Conservation (phyloP, 2,797 vertebrate species). For the Anisognathus igniventris region DNA sequence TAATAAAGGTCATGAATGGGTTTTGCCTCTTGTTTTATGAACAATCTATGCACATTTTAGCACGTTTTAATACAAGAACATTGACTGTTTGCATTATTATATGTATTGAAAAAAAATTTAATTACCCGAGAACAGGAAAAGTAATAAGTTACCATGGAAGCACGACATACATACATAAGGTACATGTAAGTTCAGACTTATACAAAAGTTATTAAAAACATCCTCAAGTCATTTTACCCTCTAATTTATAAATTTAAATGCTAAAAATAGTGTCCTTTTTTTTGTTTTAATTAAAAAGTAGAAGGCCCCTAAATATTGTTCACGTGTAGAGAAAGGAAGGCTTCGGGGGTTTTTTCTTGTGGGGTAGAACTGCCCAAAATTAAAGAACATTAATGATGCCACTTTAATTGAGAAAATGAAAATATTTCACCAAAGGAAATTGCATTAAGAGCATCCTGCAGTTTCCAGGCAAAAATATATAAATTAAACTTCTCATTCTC, state of each 20-base stretch:
- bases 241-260: neutral
- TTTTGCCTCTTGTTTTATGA: neutral
- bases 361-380: neutral
- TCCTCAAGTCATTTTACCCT: neutral
- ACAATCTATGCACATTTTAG: neutral
- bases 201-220: conserved; percentile 20
- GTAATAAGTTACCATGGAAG: conserved; percentile 51
- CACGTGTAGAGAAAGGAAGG: rapidly evolving
- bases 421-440: neutral
- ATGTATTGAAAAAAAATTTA: neutral
- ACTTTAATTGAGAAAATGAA: neutral
- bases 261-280: neutral
- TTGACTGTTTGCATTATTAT: neutral
- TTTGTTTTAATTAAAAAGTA: neutral
- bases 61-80: neutral
- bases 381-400: neutral
- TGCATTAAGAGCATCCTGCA: neutral
- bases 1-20: neutral
- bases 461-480: neutral
- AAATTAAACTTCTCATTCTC: neutral
- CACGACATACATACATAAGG: neutral
- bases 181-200: conserved; percentile 10
- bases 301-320: neutral
- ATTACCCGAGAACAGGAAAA: neutral
- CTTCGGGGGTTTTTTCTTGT: neutral